Base-by-base conservation (phyloP, 1,140 invertebrate species). In the Trichonephila clavata region DNA sequence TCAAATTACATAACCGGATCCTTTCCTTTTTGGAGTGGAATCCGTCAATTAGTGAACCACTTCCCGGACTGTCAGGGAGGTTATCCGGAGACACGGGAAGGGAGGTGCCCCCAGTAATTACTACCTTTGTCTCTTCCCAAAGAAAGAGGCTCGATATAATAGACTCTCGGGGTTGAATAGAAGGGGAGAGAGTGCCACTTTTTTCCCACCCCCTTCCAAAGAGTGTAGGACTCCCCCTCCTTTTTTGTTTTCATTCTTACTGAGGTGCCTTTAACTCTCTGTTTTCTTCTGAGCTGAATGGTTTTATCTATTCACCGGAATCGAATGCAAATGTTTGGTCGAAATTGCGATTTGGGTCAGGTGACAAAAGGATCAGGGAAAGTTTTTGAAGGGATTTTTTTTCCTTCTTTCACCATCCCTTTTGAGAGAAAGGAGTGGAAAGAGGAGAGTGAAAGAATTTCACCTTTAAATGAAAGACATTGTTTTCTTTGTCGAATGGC, bases 41-140 rank as follows among this genome's bases (percentile, higher is more conserved):
- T 91, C 39, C 92, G 83, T 93, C 92, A 93, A 93, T 93, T 93
- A 93, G 86, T 27, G 24, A 43, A 39, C 27, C 65, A 87, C 61
- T 93, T 93, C 86, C 57, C 21, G 65, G 84, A 59, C 92, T 93
- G 92, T 87, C 92, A 87, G 84, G 50, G 84, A 88, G 92, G 92
- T 93, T 93, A 93, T 86, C 86, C 86, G 68, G 91, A 32, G 57
- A 93, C 92, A 93, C 59, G 92, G 68, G n/a, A 87, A 93, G 57
- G 92, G 92, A 87, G 92, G 90, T 77, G 27, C 84, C 86, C 50
- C 32, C 59, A 65, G 84, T 93, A 93, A 93, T 93, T 87, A 93
- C 92, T 93, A 93, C 92, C 92, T 93, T 93, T 93, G 92, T 93
- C 92, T 93, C 68, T 60, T 92, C 77, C 8, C 27, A n/a, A 32